Evolutionary conservation across 2,888 invertebrate species (phyloP).

Genomic region (Isoperla grammatica): DNA sequence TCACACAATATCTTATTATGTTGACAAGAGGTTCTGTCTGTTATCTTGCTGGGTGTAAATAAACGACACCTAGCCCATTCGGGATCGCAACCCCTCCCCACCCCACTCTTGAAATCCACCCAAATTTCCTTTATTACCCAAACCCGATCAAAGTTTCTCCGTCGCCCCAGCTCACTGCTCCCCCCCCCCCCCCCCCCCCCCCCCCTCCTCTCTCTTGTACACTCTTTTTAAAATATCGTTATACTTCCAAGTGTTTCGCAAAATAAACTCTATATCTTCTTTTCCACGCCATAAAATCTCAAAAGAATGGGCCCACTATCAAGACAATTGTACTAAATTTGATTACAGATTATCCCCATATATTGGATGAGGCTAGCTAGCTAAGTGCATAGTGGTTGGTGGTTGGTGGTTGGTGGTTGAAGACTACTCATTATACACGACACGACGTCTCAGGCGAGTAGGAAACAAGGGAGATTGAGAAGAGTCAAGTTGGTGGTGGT

Average conservation of each 20-base stretch:
- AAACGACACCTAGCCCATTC: slow-evolving; percentile 14
- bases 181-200: slow-evolving; percentile 4
- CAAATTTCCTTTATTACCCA: slow-evolving; percentile 37
- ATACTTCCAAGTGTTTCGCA: slow-evolving; percentile 37
- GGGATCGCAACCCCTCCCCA: background rate
- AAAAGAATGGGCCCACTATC: slow-evolving; percentile 35
- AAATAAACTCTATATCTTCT: slow-evolving; percentile 40
- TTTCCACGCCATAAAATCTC: slow-evolving; percentile 39
- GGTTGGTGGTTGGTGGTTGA: background rate
- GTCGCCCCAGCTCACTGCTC: slow-evolving; percentile 19
- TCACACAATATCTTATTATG: slow-evolving; percentile 11
- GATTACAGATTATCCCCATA: slow-evolving; percentile 40
- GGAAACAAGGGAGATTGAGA: slow-evolving; percentile 27
- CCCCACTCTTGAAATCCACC: slow-evolving; percentile 33
- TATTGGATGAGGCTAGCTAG: slow-evolving; percentile 37
- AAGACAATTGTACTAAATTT: slow-evolving; percentile 40
- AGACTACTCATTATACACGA: slow-evolving; percentile 24
- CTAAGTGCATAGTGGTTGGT: slow-evolving; percentile 17
- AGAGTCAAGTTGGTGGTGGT: slow-evolving; percentile 8
- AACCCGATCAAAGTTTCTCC: slow-evolving; percentile 38
- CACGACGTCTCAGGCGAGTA: slow-evolving; percentile 20
- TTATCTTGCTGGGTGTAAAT: slow-evolving; percentile 16
- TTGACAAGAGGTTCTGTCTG: slow-evolving; percentile 13
- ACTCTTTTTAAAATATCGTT: slow-evolving; percentile 38
- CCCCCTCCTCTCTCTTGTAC: slow-evolving; percentile 24